These are phyloP conservation scores for Zosterops lateralis DNA, from an alignment of 2,113 vertebrate species.

Conservation along the genomic window DNA sequence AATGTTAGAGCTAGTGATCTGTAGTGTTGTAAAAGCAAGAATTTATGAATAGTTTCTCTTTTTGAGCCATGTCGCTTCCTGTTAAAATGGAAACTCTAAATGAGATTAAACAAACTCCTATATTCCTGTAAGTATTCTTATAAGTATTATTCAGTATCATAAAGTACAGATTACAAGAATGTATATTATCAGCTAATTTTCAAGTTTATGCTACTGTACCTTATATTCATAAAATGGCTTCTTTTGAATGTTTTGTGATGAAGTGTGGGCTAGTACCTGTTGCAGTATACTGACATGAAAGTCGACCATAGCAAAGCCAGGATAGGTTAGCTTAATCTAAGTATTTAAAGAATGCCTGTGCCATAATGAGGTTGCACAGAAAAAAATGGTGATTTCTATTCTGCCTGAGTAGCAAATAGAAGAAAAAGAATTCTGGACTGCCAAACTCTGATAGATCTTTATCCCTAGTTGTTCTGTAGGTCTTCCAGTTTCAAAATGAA, in stretches of 20 bases:
- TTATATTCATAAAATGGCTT: not conserved
- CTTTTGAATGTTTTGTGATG: not conserved
- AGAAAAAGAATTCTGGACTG: not conserved
- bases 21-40: not conserved
- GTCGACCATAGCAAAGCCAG: not conserved
- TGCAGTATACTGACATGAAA: not conserved
- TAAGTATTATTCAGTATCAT: not conserved
- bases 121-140: not conserved
- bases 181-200: not conserved
- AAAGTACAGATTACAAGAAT: not conserved
- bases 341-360: not conserved
- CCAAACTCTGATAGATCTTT: not conserved
- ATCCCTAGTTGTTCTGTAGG: not conserved
- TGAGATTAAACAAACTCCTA: not conserved
- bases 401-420: not conserved
- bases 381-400: not conserved
- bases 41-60: not conserved
- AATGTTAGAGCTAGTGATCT: not conserved
- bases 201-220: not conserved
- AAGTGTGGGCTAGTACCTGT: not conserved
- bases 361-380: not conserved
- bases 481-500: not conserved
- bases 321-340: not conserved
- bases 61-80: not conserved
- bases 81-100: not conserved